Percentiles rank a stretch among this genome's conserved stretches.
phyloP scores from a whole-genome alignment of 1,140 invertebrate genomes.

The Neodiprion fabricii region DNA sequence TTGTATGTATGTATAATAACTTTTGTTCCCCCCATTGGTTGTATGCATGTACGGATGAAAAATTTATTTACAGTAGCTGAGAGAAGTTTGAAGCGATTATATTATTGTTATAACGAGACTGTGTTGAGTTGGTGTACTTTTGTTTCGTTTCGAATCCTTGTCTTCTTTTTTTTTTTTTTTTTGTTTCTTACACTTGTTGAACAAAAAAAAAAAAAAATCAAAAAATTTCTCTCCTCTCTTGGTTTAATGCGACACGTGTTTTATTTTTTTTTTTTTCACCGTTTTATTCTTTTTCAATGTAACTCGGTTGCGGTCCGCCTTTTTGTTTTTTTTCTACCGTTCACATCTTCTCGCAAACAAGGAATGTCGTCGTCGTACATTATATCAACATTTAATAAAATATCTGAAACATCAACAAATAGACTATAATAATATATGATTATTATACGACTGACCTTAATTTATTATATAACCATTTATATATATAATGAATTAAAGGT shows the following conservation, averaged over 20 bases:
- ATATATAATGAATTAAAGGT: background rate
- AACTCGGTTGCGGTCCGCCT: background rate
- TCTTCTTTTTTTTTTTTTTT: no score
- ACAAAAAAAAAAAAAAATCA: no score
- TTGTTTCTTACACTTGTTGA: no score
- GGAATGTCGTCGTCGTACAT: slow-evolving; percentile 38
- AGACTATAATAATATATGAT: slow-evolving; percentile 48
- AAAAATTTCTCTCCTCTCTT: no score
- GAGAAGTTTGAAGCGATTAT: slow-evolving; percentile 43
- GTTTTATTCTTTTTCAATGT: no score
- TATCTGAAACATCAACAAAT: slow-evolving; percentile 62
- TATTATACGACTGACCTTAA: slow-evolving; percentile 51
- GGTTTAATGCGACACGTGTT: no score
- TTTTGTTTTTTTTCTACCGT: slow-evolving; percentile 28
- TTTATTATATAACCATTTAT: slow-evolving; percentile 27
- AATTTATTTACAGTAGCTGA: slow-evolving; percentile 34
- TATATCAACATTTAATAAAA: slow-evolving; percentile 62
- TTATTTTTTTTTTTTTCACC: no score
- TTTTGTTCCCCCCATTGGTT: background rate
- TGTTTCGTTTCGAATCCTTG: no score
- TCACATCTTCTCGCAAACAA: background rate
- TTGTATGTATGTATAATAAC: background rate
- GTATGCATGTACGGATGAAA: background rate
- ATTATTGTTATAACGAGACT: slow-evolving; percentile 26
- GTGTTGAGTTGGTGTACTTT: slow-evolving; percentile 18